phyloP scores from a whole-genome alignment of 2,113 vertebrate species.

The Vombatus ursinus region DNA sequence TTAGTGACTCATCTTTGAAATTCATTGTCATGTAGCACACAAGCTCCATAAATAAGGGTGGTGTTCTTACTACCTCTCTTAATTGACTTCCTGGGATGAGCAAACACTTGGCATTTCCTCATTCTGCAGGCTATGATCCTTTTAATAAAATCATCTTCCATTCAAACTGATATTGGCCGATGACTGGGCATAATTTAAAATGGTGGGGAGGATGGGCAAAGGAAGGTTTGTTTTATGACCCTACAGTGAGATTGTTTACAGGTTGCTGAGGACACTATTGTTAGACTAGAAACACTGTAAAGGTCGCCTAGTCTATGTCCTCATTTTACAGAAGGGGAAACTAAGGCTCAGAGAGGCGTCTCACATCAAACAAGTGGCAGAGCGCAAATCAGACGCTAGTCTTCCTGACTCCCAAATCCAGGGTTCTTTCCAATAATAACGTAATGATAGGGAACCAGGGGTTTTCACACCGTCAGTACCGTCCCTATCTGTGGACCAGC shows the following conservation, averaged over 20 bases:
- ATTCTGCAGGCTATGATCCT: conserved; percentile 57
- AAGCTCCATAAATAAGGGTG: conserved; percentile 67
- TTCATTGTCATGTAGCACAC: conserved; percentile 64
- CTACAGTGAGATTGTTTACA: neutral
- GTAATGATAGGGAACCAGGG: neutral
- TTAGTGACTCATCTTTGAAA: conserved; percentile 71
- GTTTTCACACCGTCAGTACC: neutral
- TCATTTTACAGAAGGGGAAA: neutral
- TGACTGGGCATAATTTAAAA: conserved; percentile 60
- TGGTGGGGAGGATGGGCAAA: neutral
- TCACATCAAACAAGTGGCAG: neutral
- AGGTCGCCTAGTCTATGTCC: neutral
- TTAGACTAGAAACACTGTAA: neutral
- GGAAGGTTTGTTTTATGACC: neutral
- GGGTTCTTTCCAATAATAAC: neutral
- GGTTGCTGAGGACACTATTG: neutral
- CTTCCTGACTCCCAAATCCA: neutral
- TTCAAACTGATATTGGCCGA: conserved; percentile 33
- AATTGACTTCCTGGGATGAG: conserved; percentile 72
- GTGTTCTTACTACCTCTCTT: conserved; percentile 70
- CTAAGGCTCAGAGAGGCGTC: neutral
- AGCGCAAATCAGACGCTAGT: neutral
- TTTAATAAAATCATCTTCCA: conserved; percentile 49
- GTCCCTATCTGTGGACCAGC: neutral
- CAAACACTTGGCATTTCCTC: conserved; percentile 57